phyloP scores from a whole-genome alignment of 2,888 invertebrate genomes.

The Plagiodera versicolora region DNA sequence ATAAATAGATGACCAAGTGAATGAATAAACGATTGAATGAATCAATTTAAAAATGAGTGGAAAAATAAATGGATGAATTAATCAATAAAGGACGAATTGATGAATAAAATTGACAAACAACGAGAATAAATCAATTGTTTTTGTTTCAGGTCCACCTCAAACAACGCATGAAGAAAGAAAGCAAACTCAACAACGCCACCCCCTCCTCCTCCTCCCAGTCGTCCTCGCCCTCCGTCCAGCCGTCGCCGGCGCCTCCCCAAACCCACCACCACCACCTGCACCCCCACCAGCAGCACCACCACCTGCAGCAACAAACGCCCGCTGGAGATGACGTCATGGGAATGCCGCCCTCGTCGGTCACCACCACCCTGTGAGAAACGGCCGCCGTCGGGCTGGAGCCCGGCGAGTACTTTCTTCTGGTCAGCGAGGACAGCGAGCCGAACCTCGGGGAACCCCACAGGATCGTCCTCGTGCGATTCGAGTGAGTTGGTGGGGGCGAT shows the following conservation, averaged over 20 bases:
- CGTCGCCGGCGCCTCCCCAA: conserved; percentile 22
- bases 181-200: conserved; percentile 58
- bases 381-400: conserved; percentile 58
- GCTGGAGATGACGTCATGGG: conserved; percentile 52
- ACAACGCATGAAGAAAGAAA: conserved; percentile 88
- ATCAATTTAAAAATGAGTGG: too few relatives aligned
- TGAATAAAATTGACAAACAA: not conserved
- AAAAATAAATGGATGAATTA: too few relatives aligned
- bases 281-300: conserved; percentile 47
- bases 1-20: too few relatives aligned
- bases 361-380: conserved; percentile 60
- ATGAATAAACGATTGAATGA: too few relatives aligned
- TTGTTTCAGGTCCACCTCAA: conserved; percentile 75
- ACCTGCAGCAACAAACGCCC: conserved; percentile 47
- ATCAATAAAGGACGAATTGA: too few relatives aligned
- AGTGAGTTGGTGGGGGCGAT: conserved; percentile 31
- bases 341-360: conserved; percentile 50
- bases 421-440: conserved; percentile 55
- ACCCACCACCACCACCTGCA: conserved; percentile 44
- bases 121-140: not conserved
- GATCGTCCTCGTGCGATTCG: conserved; percentile 55
- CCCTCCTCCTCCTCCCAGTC: conserved; percentile 37
- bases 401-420: conserved; percentile 56
- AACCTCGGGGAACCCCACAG: conserved; percentile 49
- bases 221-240: conserved; percentile 34